phyloP scores from a whole-genome alignment of 2,888 invertebrate species.

The Pseudanteris insignis region DNA sequence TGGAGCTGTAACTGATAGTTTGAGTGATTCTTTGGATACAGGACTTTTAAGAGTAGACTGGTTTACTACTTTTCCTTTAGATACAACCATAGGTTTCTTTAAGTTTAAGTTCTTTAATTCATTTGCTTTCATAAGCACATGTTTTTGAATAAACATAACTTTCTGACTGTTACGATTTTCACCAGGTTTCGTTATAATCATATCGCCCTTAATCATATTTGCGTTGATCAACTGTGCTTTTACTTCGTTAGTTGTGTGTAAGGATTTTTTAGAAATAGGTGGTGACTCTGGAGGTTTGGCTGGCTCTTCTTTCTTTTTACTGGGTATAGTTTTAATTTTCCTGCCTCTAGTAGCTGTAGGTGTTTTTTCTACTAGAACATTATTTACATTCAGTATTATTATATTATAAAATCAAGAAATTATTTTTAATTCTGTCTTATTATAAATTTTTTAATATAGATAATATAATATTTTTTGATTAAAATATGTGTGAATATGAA shows the following conservation, averaged over 20 bases:
- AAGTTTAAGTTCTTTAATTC: conserved; percentile 52
- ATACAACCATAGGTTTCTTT: conserved; percentile 54
- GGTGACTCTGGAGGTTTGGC: conserved; percentile 39
- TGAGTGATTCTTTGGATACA: conserved; percentile 52
- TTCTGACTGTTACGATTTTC: conserved; percentile 58
- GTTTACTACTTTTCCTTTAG: conserved; percentile 50
- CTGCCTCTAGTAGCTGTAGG: no score
- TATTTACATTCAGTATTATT: no score
- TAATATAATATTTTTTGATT: no score
- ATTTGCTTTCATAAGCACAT: conserved; percentile 55
- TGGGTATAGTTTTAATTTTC: not conserved
- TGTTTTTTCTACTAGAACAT: no score
- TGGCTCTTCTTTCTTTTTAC: conserved; percentile 56
- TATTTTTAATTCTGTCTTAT: no score
- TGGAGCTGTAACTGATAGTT: conserved; percentile 45
- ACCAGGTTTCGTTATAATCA: conserved; percentile 63
- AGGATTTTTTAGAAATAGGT: conserved; percentile 50
- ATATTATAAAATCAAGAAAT: no score
- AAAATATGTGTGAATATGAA: conserved; percentile 1
- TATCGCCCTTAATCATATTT: conserved; percentile 64
- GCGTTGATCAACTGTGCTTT: conserved; percentile 69
- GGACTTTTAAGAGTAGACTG: conserved; percentile 49
- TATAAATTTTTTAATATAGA: no score
- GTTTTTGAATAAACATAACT: conserved; percentile 60
- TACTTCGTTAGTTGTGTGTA: conserved; percentile 64